A percentile compares a stretch with the other conserved stretches of the same genome.
These are phyloP conservation scores for Thryonomys swinderianus DNA, from an alignment of 2,113 vertebrate genomes.

Conservation along the genomic window DNA sequence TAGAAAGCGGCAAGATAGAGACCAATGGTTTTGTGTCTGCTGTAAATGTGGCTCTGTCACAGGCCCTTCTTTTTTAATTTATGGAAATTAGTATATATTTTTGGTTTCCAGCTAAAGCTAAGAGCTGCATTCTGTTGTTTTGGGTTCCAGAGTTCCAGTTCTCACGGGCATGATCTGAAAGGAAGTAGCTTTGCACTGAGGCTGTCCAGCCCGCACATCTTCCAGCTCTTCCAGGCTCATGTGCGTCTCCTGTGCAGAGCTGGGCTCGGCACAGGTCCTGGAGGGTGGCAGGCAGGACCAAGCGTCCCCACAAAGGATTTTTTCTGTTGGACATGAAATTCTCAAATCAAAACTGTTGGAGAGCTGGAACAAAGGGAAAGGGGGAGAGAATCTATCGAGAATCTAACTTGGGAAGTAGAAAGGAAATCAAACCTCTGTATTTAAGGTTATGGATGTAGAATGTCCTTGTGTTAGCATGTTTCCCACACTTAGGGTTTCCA, in stretches of 20 bases:
- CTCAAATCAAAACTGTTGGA: neutral
- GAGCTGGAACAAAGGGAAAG: neutral
- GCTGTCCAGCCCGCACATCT: neutral
- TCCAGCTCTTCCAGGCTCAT: neutral
- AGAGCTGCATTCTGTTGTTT: neutral
- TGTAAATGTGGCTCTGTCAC: neutral
- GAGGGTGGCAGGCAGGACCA: fast-evolving
- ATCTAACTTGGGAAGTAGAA: neutral
- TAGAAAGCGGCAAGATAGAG: neutral
- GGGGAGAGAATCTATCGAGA: neutral
- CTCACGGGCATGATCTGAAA: neutral
- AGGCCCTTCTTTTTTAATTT: neutral
- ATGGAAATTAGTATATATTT: neutral
- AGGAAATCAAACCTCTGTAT: neutral
- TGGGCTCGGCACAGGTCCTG: fast-evolving
- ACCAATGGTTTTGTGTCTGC: neutral
- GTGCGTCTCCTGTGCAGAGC: neutral
- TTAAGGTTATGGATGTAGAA: neutral
- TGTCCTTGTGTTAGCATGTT: neutral
- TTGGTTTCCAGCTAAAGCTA: neutral
- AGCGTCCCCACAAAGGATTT: neutral
- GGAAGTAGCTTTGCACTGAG: neutral
- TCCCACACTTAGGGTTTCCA: neutral
- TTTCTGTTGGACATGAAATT: neutral
- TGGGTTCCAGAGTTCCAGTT: neutral